These are phyloP conservation scores for Cecidostiba fungosa DNA, from an alignment of 2,888 invertebrate genomes.

Conservation along the genomic window DNA sequence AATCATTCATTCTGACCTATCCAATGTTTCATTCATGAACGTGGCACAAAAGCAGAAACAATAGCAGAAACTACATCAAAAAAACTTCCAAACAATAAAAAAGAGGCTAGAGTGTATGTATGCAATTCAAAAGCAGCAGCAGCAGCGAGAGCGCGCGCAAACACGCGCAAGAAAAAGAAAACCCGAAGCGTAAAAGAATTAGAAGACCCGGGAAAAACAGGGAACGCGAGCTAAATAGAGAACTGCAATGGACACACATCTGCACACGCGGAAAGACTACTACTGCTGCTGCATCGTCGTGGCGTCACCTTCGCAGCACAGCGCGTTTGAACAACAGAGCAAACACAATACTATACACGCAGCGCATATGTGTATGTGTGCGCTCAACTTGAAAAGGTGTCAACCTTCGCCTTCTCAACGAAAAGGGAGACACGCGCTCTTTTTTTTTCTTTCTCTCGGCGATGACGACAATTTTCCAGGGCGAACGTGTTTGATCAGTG, in stretches of 20 bases:
- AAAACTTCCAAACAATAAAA: background rate
- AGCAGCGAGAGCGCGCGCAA: background rate
- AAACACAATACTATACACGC: constrained; percentile 73
- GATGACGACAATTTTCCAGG: constrained; percentile 25
- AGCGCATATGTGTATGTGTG: constrained; percentile 63
- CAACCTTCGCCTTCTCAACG: constrained; percentile 71
- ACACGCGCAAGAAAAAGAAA: constrained; percentile 42
- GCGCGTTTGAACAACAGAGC: constrained; percentile 72
- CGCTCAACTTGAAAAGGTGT: constrained; percentile 70
- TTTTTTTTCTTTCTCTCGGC: background rate
- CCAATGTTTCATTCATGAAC: background rate
- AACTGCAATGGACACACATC: background rate
- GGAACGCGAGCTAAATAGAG: constrained; percentile 45
- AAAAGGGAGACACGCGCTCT: constrained; percentile 22
- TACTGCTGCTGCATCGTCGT: constrained; percentile 8
- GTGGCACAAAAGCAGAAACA: background rate
- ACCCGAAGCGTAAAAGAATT: constrained; percentile 65
- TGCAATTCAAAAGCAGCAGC: constrained; percentile 4
- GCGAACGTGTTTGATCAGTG: constrained; percentile 23
- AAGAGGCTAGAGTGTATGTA: background rate
- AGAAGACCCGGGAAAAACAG: constrained; percentile 62
- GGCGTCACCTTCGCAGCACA: constrained; percentile 30
- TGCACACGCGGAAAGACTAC: background rate
- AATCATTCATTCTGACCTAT: background rate
- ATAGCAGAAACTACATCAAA: background rate